A percentile compares a stretch with the other conserved stretches of the same genome.
phyloP scores from a whole-genome alignment of 2,888 invertebrate genomes.

The Clepsis dumicolana region DNA sequence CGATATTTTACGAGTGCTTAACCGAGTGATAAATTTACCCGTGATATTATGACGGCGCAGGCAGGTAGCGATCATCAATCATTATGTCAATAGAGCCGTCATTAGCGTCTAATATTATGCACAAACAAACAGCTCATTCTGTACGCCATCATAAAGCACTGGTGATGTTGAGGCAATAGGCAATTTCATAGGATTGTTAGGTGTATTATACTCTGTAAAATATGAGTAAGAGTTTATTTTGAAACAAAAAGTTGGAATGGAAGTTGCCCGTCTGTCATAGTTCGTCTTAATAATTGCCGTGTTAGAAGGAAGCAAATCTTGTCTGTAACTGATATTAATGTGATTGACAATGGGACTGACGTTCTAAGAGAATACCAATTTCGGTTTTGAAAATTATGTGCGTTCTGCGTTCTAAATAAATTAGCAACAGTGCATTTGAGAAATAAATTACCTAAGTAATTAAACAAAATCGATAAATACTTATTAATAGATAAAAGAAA shows the following conservation, averaged over 20 bases:
- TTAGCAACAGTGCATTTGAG: too few relatives aligned
- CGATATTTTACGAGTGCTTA: neutral
- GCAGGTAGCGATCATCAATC: conserved; percentile 30
- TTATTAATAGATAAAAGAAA: too few relatives aligned
- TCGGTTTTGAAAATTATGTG: neutral
- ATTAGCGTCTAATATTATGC: conserved; percentile 27
- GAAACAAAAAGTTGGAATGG: neutral
- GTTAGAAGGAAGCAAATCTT: too few relatives aligned
- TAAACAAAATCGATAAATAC: too few relatives aligned
- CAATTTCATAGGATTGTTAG: conserved; percentile 8
- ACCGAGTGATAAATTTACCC: conserved; percentile 1
- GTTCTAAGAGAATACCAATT: neutral
- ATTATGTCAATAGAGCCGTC: conserved; percentile 20
- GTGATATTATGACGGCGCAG: conserved; percentile 6
- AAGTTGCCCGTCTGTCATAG: too few relatives aligned
- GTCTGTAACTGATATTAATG: neutral
- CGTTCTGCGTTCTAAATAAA: too few relatives aligned
- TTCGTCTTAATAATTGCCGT: too few relatives aligned
- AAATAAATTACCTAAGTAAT: too few relatives aligned
- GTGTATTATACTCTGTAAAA: neutral
- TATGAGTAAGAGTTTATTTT: neutral
- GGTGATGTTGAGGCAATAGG: conserved; percentile 3
- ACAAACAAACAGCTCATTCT: conserved; percentile 26
- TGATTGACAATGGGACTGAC: neutral
- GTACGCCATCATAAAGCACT: conserved; percentile 16